A percentile compares a stretch with the other conserved stretches of the same genome.
Evolutionary conservation across 2,888 invertebrate genomes (phyloP).

Genomic region (Exocentrus adspersus): DNA sequence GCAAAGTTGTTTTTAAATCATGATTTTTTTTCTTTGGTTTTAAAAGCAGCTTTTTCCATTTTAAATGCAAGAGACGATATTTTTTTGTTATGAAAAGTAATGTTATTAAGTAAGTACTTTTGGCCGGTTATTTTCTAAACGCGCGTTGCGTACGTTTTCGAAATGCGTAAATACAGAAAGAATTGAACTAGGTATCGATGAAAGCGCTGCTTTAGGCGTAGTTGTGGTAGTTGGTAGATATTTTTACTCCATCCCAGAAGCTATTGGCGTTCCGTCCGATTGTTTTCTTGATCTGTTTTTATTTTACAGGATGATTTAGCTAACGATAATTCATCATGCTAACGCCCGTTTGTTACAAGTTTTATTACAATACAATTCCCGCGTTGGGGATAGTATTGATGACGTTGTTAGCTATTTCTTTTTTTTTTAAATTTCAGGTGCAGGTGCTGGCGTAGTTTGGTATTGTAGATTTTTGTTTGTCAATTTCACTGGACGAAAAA

Average conservation of each 20-base stretch:
- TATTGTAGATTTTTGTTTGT: conserved; percentile 14
- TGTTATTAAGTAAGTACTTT: conserved; percentile 10
- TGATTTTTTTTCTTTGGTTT: conserved; percentile 6
- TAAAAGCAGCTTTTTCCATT: conserved; percentile 25
- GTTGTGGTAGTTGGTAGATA: conserved; percentile 13
- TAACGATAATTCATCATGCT: conserved; percentile 3
- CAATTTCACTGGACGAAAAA: conserved; percentile 22
- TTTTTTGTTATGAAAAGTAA: background rate
- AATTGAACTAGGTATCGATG: conserved; percentile 9
- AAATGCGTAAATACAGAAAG: conserved; percentile 23
- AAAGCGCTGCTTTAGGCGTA: conserved; percentile 24
- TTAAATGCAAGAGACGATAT: conserved; percentile 30
- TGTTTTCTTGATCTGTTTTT: conserved; percentile 10
- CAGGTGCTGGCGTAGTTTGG: conserved; percentile 24
- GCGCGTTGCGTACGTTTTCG: conserved; percentile 22
- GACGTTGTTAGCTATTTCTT: conserved; percentile 12
- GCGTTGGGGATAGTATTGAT: background rate
- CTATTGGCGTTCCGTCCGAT: conserved; percentile 30
- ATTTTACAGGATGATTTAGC: conserved; percentile 21
- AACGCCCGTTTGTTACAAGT: background rate
- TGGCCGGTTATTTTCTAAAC: conserved; percentile 29
- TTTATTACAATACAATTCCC: background rate
- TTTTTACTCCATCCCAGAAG: conserved; percentile 25
- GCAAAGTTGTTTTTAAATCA: conserved; percentile 27
- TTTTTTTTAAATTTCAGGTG: conserved; percentile 28